A percentile compares a stretch with the other conserved stretches of the same genome.
phyloP scores from a whole-genome alignment of 2,797 vertebrate species.

The Pseudochirops corinnae region DNA sequence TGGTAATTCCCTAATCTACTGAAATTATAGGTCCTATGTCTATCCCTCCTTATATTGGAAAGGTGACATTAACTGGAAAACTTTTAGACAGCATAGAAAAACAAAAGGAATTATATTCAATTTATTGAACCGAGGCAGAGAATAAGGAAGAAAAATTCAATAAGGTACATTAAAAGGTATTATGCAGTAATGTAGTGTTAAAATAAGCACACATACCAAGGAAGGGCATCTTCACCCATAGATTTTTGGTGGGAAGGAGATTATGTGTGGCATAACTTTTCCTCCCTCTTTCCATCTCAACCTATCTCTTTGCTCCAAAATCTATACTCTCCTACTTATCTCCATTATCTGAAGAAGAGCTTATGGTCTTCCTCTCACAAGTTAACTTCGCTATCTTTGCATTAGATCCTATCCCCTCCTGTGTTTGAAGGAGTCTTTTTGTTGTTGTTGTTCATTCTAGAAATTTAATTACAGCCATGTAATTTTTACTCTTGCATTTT shows the following conservation, averaged over 20 bases:
- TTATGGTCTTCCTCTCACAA: slow-evolving; percentile 18
- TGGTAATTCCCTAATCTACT: background rate
- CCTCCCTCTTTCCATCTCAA: background rate
- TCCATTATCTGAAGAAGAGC: slow-evolving; percentile 2
- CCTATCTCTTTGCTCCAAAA: background rate
- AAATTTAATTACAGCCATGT: no score
- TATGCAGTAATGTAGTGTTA: background rate
- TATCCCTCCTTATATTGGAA: background rate
- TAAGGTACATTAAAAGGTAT: slow-evolving; percentile 43
- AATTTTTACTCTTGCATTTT: no score
- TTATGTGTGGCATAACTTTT: background rate
- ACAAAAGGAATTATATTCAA: slow-evolving; percentile 36
- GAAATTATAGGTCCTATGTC: background rate
- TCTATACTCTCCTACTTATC: slow-evolving; percentile 34
- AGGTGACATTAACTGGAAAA: slow-evolving; percentile 38
- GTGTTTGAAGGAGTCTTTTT: background rate
- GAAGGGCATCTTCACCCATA: slow-evolving; percentile 33
- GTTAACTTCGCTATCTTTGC: background rate
- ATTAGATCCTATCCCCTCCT: background rate
- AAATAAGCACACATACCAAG: slow-evolving; percentile 36
- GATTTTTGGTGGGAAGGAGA: slow-evolving; percentile 3
- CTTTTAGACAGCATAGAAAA: slow-evolving; percentile 35
- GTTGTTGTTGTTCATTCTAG: no score
- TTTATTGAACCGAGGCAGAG: background rate
- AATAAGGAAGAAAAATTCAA: slow-evolving; percentile 43